These are phyloP conservation scores for Petrolisthes manimaculis DNA, from an alignment of 2,888 invertebrate genomes.

Conservation along the genomic window DNA sequence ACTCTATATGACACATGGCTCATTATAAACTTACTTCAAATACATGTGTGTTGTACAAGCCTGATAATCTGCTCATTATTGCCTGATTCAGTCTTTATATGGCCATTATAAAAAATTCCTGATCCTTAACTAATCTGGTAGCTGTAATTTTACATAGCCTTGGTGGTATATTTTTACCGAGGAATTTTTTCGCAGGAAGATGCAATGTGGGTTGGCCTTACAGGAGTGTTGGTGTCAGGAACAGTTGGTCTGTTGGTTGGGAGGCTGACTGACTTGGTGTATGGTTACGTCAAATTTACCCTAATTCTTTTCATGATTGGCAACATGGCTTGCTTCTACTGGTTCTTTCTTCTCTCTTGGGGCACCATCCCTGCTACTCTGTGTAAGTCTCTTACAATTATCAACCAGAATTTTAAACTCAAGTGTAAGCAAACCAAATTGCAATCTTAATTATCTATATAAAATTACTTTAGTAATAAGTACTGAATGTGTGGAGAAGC, in stretches of 20 bases:
- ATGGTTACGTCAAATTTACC: constrained; percentile 62
- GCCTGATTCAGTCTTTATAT: neutral
- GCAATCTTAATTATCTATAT: no score
- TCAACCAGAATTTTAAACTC: no score
- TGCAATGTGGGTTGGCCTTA: constrained; percentile 62
- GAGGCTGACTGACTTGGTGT: constrained; percentile 56
- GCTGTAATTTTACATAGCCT: neutral
- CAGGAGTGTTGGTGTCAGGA: constrained; percentile 46
- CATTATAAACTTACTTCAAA: no score
- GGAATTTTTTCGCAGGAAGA: constrained; percentile 45
- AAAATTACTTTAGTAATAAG: no score
- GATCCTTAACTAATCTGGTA: neutral
- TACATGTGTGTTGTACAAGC: no score
- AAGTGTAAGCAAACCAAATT: no score
- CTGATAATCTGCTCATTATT: neutral
- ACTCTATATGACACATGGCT: no score
- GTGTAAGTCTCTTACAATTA: constrained; percentile 10
- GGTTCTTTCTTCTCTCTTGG: constrained; percentile 57
- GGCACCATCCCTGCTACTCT: constrained; percentile 23
- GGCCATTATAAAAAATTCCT: neutral
- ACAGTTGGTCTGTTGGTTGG: constrained; percentile 50
- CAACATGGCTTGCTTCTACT: constrained; percentile 44
- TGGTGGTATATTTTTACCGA: no score
- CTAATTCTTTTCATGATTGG: constrained; percentile 39
- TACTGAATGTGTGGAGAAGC: no score